These are phyloP conservation scores for Orussus abietinus DNA, from an alignment of 1,140 invertebrate genomes.

Conservation along the genomic window DNA sequence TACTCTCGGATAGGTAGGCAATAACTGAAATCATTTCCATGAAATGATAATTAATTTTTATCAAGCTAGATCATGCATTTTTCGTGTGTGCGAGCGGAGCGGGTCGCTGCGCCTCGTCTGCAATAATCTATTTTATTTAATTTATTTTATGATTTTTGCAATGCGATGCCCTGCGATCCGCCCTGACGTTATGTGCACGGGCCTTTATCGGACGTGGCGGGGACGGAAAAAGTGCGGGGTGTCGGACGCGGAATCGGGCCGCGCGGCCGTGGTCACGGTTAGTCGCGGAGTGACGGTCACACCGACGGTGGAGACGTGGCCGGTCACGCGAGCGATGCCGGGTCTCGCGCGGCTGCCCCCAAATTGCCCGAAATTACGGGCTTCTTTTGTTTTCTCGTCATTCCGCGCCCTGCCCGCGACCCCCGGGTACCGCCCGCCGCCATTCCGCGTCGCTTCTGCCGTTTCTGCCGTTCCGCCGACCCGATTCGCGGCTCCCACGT, in stretches of 20 bases:
- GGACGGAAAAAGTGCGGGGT: background rate
- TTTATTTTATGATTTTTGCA: too few species aligned
- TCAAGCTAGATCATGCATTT: constrained; percentile 4
- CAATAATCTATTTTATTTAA: too few species aligned
- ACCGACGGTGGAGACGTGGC: constrained; percentile 29
- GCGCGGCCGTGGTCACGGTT: constrained; percentile 30
- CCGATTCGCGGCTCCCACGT: background rate
- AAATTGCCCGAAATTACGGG: constrained; percentile 55
- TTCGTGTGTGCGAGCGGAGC: background rate
- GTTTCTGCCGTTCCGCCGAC: too few species aligned
- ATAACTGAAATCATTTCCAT: too few species aligned
- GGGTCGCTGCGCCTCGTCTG: constrained; percentile 16
- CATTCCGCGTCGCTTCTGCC: constrained; percentile 45
- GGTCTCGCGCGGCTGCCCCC: constrained; percentile 49
- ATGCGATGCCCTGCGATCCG: too few species aligned
- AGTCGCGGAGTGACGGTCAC: constrained; percentile 39
- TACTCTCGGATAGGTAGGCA: too few species aligned
- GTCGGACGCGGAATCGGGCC: constrained; percentile 18
- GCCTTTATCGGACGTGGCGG: background rate
- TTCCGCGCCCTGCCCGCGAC: constrained; percentile 39
- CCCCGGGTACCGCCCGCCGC: too few species aligned
- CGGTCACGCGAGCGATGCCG: constrained; percentile 38
- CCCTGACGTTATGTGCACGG: too few species aligned
- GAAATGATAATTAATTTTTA: too few species aligned
- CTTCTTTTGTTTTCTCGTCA: constrained; percentile 53